phyloP scores from a whole-genome alignment of 2,888 invertebrate species.

The Hermaeophaga mercurialis region DNA sequence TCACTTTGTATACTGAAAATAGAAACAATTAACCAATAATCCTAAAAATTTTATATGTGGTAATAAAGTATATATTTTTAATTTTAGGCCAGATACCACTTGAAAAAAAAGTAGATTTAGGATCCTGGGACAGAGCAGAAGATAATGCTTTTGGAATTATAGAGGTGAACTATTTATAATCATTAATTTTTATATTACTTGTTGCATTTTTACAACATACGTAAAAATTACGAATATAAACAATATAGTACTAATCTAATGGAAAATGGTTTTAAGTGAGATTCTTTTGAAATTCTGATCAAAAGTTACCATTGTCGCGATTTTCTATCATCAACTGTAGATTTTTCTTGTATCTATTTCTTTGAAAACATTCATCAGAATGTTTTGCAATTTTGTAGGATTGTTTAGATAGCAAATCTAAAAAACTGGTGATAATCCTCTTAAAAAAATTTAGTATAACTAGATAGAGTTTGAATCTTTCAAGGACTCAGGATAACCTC shows the following conservation, averaged over 20 bases:
- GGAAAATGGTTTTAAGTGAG: not conserved
- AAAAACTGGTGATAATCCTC: too few species aligned
- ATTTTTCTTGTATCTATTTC: too few species aligned
- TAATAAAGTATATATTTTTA: not conserved
- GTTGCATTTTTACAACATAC: not conserved
- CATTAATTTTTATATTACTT: not conserved
- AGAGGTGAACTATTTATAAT: not conserved
- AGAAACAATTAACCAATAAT: too few species aligned
- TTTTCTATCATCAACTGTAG: not conserved
- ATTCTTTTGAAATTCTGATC: too few species aligned
- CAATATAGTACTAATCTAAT: not conserved
- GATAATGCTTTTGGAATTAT: not conserved
- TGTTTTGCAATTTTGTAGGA: too few species aligned
- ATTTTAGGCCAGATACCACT: conserved; percentile 2
- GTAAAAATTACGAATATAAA: not conserved
- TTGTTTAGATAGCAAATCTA: too few species aligned
- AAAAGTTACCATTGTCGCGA: not conserved
- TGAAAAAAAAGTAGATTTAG: conserved; percentile 3
- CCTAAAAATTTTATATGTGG: too few species aligned
- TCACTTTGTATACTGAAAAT: too few species aligned
- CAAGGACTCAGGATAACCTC: too few species aligned
- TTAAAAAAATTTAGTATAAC: too few species aligned
- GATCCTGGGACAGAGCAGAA: conserved; percentile 12
- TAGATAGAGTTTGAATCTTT: too few species aligned
- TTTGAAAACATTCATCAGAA: too few species aligned